These are phyloP conservation scores for Yponomeuta cagnagella DNA, from an alignment of 2,888 invertebrate genomes.

Conservation along the genomic window DNA sequence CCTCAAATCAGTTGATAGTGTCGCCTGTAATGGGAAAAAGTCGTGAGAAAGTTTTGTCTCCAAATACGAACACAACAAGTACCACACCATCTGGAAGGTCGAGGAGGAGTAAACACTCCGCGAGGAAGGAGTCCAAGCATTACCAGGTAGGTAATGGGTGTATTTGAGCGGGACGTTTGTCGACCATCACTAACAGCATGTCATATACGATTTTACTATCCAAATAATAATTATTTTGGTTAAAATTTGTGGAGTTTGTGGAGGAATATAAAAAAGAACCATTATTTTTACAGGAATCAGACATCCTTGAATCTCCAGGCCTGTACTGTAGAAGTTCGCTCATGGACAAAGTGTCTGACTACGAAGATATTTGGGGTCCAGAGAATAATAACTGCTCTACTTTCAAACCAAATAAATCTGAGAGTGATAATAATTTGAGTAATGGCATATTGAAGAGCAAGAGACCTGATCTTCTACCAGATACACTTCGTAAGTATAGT, in stretches of 20 bases:
- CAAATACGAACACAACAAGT: slow-evolving; percentile 65
- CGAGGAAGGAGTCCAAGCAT: slow-evolving; percentile 81
- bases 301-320: slow-evolving; percentile 88
- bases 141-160: slow-evolving; percentile 75
- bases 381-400: slow-evolving; percentile 70
- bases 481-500: slow-evolving; percentile 68
- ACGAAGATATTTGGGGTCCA: slow-evolving; percentile 94
- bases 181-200: slow-evolving; percentile 48
- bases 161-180: not conserved
- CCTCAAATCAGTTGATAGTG: slow-evolving; percentile 62
- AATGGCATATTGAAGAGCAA: slow-evolving; percentile 73
- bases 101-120: slow-evolving; percentile 73
- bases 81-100: slow-evolving; percentile 76
- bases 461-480: slow-evolving; percentile 77
- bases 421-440: slow-evolving; percentile 48
- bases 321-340: slow-evolving; percentile 90
- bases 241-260: not conserved
- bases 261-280: not conserved
- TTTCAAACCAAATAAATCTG: slow-evolving; percentile 61
- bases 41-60: slow-evolving; percentile 60
- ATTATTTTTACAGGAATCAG: slow-evolving; percentile 78
- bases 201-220: slow-evolving; percentile 14
- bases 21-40: slow-evolving; percentile 63
- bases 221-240: not conserved
- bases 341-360: slow-evolving; percentile 94